Conservation (phyloP, 2,797 vertebrate species). For the Momotus momota region DNA sequence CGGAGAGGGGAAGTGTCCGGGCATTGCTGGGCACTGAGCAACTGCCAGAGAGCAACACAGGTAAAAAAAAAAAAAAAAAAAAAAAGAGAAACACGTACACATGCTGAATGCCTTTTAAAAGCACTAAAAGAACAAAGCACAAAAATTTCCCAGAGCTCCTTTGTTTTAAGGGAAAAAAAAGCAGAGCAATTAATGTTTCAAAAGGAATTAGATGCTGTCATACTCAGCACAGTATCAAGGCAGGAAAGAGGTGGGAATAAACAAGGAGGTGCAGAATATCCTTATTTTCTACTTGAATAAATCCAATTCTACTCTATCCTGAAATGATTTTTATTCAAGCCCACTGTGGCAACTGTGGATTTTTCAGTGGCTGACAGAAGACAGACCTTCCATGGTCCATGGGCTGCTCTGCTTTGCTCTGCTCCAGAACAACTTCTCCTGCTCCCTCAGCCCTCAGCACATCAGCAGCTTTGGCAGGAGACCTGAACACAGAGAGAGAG, state of each 20-base stretch:
- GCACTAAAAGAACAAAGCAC: background rate
- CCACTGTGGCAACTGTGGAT: background rate
- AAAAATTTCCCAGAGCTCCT: background rate
- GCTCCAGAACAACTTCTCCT: background rate
- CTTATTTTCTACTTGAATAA: background rate
- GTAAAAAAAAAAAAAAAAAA: no score
- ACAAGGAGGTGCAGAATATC: background rate
- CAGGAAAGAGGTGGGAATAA: background rate
- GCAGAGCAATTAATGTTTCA: background rate
- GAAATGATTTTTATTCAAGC: background rate
- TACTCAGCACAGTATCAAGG: background rate
- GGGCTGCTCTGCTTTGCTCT: background rate
- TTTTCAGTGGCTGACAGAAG: background rate
- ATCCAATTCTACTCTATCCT: background rate
- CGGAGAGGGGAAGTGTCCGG: background rate
- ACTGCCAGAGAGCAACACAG: background rate
- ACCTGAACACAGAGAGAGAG: background rate
- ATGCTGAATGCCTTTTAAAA: background rate
- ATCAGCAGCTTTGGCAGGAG: background rate
- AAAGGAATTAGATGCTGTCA: background rate
- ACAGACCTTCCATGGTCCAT: background rate
- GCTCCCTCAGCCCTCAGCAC: background rate
- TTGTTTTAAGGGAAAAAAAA: background rate
- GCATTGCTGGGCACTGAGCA: accelerated
- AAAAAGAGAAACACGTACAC: accelerated